A percentile compares a stretch with the other conserved stretches of the same genome.
These are phyloP conservation scores for Oostethus manadensis DNA, from an alignment of 2,113 vertebrate genomes.

Conservation along the genomic window DNA sequence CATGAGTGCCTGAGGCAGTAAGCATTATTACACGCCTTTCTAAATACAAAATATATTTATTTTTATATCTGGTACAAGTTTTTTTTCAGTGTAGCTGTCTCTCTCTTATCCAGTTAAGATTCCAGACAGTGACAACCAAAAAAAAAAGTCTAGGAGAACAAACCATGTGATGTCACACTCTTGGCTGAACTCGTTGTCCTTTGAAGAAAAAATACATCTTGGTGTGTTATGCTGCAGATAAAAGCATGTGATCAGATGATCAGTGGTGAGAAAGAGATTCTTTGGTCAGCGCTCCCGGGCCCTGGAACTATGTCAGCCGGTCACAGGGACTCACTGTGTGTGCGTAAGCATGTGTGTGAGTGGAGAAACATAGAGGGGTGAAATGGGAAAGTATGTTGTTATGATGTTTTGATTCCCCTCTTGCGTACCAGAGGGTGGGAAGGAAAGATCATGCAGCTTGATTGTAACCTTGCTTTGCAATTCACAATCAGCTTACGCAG, in stretches of 20 bases:
- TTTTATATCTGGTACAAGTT: background rate
- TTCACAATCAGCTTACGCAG: no score
- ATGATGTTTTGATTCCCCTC: no score
- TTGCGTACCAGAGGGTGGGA: no score
- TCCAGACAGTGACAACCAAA: conserved; percentile 2
- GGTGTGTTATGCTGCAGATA: conserved; percentile 11
- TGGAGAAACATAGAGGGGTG: conserved; percentile 20
- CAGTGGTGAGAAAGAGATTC: conserved; percentile 33
- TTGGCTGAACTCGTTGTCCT: background rate
- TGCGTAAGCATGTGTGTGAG: conserved; percentile 21
- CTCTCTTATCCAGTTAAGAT: conserved; percentile 3
- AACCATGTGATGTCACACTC: background rate
- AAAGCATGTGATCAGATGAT: conserved; percentile 11
- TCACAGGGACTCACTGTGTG: conserved; percentile 20
- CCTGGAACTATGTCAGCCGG: conserved; percentile 49
- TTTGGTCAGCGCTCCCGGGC: conserved; percentile 31
- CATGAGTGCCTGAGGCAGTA: background rate
- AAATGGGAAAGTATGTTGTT: no score
- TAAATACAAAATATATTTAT: background rate
- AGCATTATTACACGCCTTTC: conserved; percentile 2
- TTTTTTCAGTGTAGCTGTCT: background rate
- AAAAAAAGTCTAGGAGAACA: conserved; percentile 5
- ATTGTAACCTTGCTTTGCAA: no score
- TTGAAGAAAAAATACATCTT: conserved; percentile 6
- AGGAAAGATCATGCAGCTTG: no score